Evolutionary conservation across 2,797 vertebrate genomes (phyloP).

Genomic region (Fundulus diaphanus): DNA sequence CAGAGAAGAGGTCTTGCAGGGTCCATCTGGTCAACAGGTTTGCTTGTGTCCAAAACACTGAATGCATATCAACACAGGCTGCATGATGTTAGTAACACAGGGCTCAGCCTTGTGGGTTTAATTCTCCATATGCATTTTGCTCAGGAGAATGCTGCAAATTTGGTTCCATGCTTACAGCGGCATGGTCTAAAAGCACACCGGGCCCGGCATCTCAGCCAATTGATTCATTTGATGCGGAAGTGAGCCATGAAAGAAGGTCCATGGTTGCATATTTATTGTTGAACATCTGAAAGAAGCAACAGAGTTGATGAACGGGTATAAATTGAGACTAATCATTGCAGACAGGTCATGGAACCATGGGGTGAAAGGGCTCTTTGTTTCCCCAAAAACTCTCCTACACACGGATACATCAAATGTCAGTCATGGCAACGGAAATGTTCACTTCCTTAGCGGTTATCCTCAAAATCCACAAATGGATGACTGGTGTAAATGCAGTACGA

Average conservation of each 20-base stretch:
- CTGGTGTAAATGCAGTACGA: neutral
- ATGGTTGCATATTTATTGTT: neutral
- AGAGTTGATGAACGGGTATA: too few relatives aligned
- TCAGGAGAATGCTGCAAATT: neutral
- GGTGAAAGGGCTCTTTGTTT: neutral
- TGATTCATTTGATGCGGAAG: neutral
- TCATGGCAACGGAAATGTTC: neutral
- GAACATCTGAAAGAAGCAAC: too few relatives aligned
- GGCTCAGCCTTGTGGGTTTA: neutral
- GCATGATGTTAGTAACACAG: neutral
- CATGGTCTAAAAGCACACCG: neutral
- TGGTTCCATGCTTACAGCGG: neutral
- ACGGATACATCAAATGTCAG: neutral
- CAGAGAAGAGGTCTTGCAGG: neutral
- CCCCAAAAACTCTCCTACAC: neutral
- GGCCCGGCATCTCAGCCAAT: neutral
- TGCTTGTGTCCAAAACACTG: neutral
- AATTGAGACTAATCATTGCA: too few relatives aligned
- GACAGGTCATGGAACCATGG: too few relatives aligned
- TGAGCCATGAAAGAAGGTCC: neutral
- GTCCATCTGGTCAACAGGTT: neutral
- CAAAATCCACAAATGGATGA: neutral
- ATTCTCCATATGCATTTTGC: neutral
- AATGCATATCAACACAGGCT: neutral
- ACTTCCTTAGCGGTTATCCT: neutral